Base-by-base conservation (phyloP, 2,888 invertebrate genomes). In the Hanleya hanleyi region DNA sequence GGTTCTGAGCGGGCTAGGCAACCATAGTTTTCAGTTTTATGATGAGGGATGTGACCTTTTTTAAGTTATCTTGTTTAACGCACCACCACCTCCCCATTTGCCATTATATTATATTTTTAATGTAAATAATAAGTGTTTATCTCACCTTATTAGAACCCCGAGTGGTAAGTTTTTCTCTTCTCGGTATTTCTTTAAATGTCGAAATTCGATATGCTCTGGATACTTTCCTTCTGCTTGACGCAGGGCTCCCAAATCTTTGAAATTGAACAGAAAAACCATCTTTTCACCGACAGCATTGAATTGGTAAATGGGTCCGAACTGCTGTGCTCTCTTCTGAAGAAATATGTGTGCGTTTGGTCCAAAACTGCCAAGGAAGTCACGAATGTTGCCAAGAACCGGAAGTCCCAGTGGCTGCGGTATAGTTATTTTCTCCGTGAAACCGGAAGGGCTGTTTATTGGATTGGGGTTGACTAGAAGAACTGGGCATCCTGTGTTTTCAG, bases 121-220 rank as follows among this genome's bases (percentile, higher is more conserved):
- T n/a, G n/a, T n/a, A n/a, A n/a, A n/a, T n/a, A n/a, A n/a, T n/a
- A n/a, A n/a, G n/a, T n/a, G n/a, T n/a, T n/a, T n/a, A n/a, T n/a
- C 73, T 50, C 68, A 81, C 81, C 81, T 81, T 26, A 81, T 47
- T 0, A 81, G 68, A 3, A 81, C 47, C 26, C 81, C 81, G 1
- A 77, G 62, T 0, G 81, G 79, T 12, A 77, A 72, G 33, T 74
- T 70, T 7, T 73, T 74, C 26, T 77, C 67, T 37, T 76, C 70
- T 22, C 81, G 72, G 50, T 81, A 77, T 15, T 67, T 36, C 9
- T 76, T 33, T 15, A 81, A 69, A 61, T 79, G 78, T 68, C 77
- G 77, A 51, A 81, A 81, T 50, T 79, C 79, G 38, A 81, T 71
- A 35, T 81, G 81, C 26, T 71, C 71, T 0, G 81, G 81, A 37